Conservation (phyloP, 2,797 vertebrate species). For the Varecia variegata region DNA sequence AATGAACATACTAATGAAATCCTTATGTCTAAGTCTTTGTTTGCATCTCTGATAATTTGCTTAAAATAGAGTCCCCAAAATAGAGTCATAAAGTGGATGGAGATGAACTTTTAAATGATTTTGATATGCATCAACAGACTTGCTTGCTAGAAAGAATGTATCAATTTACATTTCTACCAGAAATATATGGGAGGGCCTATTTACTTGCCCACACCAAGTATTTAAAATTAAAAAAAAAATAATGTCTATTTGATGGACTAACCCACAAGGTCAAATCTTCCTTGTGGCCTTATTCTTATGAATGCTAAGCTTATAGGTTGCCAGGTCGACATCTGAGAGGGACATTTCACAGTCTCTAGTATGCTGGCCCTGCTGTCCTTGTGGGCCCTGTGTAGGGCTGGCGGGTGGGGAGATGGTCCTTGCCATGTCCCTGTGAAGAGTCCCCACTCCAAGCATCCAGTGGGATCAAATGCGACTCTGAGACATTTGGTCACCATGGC, state of each 20-base stretch:
- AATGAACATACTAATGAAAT: not conserved
- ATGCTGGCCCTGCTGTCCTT: not conserved
- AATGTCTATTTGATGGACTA: not conserved
- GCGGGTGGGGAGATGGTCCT: not conserved
- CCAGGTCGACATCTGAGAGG: not conserved
- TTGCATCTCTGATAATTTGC: not conserved
- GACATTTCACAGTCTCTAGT: not conserved
- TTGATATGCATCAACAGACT: not conserved
- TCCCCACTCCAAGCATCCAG: not conserved
- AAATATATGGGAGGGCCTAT: not conserved
- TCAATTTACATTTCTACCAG: not conserved
- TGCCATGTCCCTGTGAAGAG: not conserved
- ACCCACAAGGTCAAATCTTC: not conserved
- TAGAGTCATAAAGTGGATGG: not conserved
- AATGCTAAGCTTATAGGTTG: not conserved
- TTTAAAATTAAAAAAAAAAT: not conserved
- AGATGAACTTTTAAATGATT: not conserved
- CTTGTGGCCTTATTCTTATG: not conserved
- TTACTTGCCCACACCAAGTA: not conserved
- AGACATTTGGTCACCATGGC: not conserved
- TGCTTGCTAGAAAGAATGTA: not conserved
- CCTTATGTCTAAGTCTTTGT: not conserved
- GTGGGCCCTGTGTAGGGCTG: not conserved
- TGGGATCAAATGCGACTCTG: not conserved
- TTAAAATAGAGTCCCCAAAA: not conserved